phyloP scores from a whole-genome alignment of 2,888 invertebrate genomes.

The Drosophila paranaensis region DNA sequence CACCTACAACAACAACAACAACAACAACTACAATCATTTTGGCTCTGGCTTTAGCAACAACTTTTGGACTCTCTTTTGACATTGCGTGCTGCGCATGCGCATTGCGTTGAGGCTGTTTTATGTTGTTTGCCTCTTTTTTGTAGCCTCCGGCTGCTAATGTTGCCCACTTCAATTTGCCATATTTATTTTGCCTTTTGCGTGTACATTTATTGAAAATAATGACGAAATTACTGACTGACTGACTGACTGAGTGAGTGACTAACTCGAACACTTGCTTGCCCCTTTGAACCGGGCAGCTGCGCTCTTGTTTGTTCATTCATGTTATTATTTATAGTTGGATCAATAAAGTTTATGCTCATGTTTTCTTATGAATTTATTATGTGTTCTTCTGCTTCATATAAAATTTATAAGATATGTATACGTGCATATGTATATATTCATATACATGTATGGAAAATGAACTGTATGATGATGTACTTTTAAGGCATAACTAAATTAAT shows the following conservation, averaged over 20 bases:
- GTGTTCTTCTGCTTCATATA: not conserved
- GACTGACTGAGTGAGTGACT: constrained; percentile 38
- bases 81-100: constrained; percentile 79
- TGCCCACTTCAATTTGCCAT: constrained; percentile 72
- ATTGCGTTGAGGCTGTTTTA: constrained; percentile 49
- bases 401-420: not conserved
- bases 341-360: not conserved
- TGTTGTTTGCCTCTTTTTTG: constrained; percentile 13
- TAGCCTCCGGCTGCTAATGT: constrained; percentile 54
- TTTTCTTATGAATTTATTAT: not conserved
- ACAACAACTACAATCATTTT: constrained; percentile 32
- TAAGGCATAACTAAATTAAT: too few species aligned
- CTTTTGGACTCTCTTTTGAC: constrained; percentile 61
- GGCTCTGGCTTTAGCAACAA: constrained; percentile 32
- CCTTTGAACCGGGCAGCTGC: constrained; percentile 40
- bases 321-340: constrained; percentile 6
- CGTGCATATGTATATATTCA: not conserved
- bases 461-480: not conserved
- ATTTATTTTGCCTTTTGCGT: constrained; percentile 70
- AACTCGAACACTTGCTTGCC: constrained; percentile 39
- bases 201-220: constrained; percentile 69
- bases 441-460: too few species aligned
- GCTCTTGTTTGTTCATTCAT: constrained; percentile 20
- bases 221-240: constrained; percentile 42
- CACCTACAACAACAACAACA: constrained; percentile 16